Base-by-base conservation (phyloP, 2,113 vertebrate species). In the Halichoeres trimaculatus region DNA sequence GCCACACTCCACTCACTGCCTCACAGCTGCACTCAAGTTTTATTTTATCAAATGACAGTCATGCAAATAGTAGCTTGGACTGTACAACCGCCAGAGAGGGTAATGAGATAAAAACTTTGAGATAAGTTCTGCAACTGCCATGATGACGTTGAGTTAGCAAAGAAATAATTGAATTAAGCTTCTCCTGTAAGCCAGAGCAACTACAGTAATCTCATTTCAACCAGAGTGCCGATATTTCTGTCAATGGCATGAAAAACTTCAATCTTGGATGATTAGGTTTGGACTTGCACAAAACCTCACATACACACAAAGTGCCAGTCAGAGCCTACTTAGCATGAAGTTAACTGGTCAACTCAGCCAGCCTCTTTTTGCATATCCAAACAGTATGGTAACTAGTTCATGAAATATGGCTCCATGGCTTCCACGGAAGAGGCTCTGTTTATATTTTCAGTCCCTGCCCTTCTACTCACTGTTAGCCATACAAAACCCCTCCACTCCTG, bases 11-110 rank as follows among this genome's bases (percentile, higher is more conserved):
- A 23, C 50, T 34, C 65, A 64, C 54, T 61, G 61, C 26, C 12
- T 64, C 43, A 60, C 67, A 85, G 48, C 40, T 85, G 52, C 47
- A 60, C 63, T 73, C 53, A 2, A 23, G 36, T 56, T 81, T 59
- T 53, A 81, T 76, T 17, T 70, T 41, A 41, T 64, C 35, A 64
- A 63, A 73, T 67, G 71, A 63, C 34, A 54, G 62, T 36, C 26
- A 58, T 86, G 86, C 81, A 90, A 87, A 88, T 78, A 47, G 13
- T 7, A 54, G 59, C 51, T 61, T 64, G 24, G 35, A 69, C 54
- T 56, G 60, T 51, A 26, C 53, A 88, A 87, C 78, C 61, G 78
- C 50, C 72, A 67, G 14, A 16, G n/a, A 65, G 67, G 72, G 20
- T 35, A 52, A 73, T 14, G 12, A 68, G 78, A 74, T 78, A 61